These are phyloP conservation scores for Apamea epomidion DNA, from an alignment of 2,888 invertebrate genomes.

Conservation along the genomic window DNA sequence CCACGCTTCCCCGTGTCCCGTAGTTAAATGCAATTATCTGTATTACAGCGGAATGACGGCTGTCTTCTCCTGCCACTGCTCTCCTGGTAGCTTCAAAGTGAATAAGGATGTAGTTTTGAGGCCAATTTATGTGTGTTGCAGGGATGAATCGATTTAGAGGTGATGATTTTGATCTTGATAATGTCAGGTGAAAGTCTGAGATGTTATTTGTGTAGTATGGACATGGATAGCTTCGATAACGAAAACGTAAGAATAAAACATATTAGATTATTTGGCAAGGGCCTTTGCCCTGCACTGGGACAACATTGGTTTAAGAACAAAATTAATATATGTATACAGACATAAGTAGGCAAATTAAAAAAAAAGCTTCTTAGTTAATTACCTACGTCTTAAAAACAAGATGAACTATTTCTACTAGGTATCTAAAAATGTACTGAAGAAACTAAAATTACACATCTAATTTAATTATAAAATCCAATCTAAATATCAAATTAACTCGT, in stretches of 20 bases:
- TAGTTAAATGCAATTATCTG: slow-evolving; percentile 82
- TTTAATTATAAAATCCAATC: slow-evolving; percentile 33
- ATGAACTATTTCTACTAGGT: neutral
- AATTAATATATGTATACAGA: no score
- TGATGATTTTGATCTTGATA: neutral
- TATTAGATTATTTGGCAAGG: neutral
- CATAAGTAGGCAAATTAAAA: neutral
- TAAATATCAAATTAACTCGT: slow-evolving; percentile 27
- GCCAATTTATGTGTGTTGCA: slow-evolving; percentile 19
- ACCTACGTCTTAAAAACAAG: neutral
- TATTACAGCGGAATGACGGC: slow-evolving; percentile 76
- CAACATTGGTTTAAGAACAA: neutral
- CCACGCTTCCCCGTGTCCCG: slow-evolving; percentile 70
- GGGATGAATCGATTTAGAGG: neutral
- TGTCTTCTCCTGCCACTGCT: slow-evolving; percentile 69
- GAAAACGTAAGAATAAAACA: neutral
- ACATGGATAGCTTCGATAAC: fast-evolving
- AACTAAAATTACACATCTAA: neutral
- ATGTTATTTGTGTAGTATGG: neutral
- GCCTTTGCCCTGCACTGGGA: neutral
- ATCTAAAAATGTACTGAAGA: neutral
- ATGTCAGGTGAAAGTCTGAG: neutral
- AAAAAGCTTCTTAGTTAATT: neutral
- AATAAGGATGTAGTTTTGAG: slow-evolving; percentile 57
- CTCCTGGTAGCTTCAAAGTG: slow-evolving; percentile 48